Evolutionary conservation across 1,140 invertebrate species (phyloP).

Genomic region (Hyphantria cunea): DNA sequence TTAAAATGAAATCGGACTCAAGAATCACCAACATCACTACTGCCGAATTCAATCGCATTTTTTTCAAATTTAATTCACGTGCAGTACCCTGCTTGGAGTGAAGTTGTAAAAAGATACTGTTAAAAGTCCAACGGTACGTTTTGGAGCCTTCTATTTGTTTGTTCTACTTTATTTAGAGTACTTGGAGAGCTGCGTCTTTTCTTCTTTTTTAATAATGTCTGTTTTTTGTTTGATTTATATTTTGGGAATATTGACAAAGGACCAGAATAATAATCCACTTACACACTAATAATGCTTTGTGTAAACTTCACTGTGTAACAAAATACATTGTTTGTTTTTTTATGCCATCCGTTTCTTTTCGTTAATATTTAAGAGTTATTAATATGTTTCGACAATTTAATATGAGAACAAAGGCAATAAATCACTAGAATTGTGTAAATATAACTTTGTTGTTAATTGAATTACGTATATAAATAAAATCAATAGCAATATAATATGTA

Average conservation of each 20-base stretch:
- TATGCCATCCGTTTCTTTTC: neutral
- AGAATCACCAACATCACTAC: constrained; percentile 5
- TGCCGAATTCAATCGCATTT: constrained; percentile 11
- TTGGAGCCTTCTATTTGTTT: constrained; percentile 12
- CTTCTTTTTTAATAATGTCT: constrained; percentile 20
- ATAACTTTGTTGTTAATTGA: no score
- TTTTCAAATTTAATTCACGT: constrained; percentile 22
- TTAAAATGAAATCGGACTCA: constrained; percentile 18
- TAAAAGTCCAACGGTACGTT: constrained; percentile 14
- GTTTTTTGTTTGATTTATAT: constrained; percentile 16
- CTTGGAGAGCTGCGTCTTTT: constrained; percentile 4
- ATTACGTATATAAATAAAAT: no score
- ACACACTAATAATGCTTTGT: constrained; percentile 6
- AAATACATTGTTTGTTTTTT: constrained; percentile 4
- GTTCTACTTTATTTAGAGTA: constrained; percentile 12
- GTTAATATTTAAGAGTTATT: neutral
- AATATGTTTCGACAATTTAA: neutral
- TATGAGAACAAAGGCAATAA: neutral
- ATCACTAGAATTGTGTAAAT: no score
- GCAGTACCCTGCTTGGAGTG: constrained; percentile 18
- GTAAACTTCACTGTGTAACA: constrained; percentile 2
- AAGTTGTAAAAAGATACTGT: constrained; percentile 25
- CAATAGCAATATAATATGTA: no score
- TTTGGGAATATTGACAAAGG: constrained; percentile 13
- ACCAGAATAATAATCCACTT: constrained; percentile 18